These are phyloP conservation scores for Ophiothrix spiculata DNA, from an alignment of 35 echinoderm and acorn worm genomes.

Conservation along the genomic window DNA sequence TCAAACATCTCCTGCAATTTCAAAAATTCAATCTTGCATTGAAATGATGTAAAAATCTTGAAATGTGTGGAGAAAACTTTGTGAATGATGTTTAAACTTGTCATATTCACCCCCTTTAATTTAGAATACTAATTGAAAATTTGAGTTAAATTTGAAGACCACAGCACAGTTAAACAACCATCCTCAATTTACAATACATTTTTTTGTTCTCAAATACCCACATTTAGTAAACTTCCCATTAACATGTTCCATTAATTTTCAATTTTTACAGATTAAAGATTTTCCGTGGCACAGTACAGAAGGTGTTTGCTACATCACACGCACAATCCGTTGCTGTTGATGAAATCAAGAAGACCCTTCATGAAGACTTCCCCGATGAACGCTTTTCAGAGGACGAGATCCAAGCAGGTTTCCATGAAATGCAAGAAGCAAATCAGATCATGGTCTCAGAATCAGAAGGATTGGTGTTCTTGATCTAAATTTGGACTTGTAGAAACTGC, in stretches of 20 bases:
- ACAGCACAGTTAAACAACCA: too few species aligned
- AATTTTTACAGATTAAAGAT: conserved; percentile 57
- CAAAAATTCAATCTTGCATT: too few species aligned
- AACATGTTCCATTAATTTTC: background rate
- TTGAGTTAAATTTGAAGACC: too few species aligned
- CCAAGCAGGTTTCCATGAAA: conserved; percentile 62
- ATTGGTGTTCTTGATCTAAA: conserved; percentile 84
- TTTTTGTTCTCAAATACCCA: background rate
- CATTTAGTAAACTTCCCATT: background rate
- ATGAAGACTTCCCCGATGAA: conserved; percentile 60
- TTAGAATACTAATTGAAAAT: too few species aligned
- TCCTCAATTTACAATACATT: background rate
- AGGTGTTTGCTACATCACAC: conserved; percentile 63
- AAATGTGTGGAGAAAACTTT: too few species aligned
- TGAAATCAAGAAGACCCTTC: conserved; percentile 46
- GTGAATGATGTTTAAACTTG: too few species aligned
- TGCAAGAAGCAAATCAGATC: conserved; percentile 97
- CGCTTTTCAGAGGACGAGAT: conserved; percentile 61
- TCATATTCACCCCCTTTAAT: too few species aligned
- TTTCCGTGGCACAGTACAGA: conserved; percentile 66
- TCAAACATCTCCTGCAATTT: too few species aligned
- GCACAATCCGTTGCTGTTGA: conserved; percentile 65
- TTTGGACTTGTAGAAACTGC: too few species aligned
- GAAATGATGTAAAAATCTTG: too few species aligned
- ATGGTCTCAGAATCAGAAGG: conserved; percentile 93